Percentiles rank a stretch among this genome's conserved stretches.
Conservation (phyloP, 2,888 invertebrate genomes). For the Dryococelus australis region DNA sequence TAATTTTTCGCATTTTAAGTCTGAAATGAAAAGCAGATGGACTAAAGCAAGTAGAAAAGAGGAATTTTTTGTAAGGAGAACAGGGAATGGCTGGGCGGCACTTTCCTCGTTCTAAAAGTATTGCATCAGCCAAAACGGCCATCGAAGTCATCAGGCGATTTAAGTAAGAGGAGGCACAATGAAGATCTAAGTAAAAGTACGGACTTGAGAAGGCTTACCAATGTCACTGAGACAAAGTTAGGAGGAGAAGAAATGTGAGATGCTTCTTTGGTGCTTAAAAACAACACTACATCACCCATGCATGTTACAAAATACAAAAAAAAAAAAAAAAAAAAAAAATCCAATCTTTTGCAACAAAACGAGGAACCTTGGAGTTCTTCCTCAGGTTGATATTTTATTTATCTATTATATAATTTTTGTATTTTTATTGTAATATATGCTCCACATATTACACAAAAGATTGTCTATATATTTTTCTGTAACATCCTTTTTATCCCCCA, state of each 20-base stretch:
- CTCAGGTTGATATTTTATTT: too few relatives aligned
- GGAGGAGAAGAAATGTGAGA: constrained; percentile 43
- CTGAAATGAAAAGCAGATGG: constrained; percentile 11
- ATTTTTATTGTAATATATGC: too few relatives aligned
- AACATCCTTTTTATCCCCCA: too few relatives aligned
- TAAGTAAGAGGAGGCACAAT: not conserved
- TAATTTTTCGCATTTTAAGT: too few relatives aligned
- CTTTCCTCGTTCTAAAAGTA: not conserved
- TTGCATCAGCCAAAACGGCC: not conserved
- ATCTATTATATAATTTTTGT: too few relatives aligned
- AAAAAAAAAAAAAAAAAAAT: too few relatives aligned
- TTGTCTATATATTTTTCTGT: too few relatives aligned
- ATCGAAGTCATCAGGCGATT: not conserved
- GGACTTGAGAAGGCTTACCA: constrained; percentile 6
- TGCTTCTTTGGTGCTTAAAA: constrained; percentile 44
- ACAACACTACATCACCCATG: constrained; percentile 28
- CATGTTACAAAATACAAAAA: not conserved
- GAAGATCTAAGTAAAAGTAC: not conserved
- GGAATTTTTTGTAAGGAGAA: not conserved
- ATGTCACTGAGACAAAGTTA: constrained; percentile 40
- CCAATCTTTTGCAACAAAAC: too few relatives aligned
- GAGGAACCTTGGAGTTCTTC: too few relatives aligned
- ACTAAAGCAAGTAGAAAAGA: not conserved
- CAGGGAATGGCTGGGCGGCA: not conserved
- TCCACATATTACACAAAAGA: too few relatives aligned